Base-by-base conservation (phyloP, 2,113 vertebrate genomes). In the Chaenocephalus aceratus region DNA sequence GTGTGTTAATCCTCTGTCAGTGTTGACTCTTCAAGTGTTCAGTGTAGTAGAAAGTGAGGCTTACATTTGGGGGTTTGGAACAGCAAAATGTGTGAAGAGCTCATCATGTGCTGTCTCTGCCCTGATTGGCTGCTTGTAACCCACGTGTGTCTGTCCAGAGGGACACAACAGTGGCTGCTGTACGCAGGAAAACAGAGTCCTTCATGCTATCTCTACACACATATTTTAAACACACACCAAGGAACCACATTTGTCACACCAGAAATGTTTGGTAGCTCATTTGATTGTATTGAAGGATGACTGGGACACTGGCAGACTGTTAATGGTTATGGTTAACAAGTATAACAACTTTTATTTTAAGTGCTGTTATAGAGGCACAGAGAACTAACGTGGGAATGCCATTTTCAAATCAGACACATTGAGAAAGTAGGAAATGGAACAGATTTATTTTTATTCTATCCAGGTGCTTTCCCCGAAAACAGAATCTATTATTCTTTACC, bases 61-160 rank as follows among this genome's bases (percentile, higher is more conserved):
- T 87, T 81, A 56, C 63, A 64, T 63, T 48, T n/a, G n/a, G 23
- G 30, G 58, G 18, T 54, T 66, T 78, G 69, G 41, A 72, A 58
- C 11, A 34, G 69, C 18, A 78, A 49, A 84, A 84, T 70, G 68
- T 77, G 68, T 45, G 57, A 82, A 84, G 76, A 72, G 77, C 54
- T 87, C 60, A 74, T 92, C 72, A 26, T 56, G 75, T 82, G 71
- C 49, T 56, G 64, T 60, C 54, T 67, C 58, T 71, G 77, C 12
- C 34, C 45, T 53, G 36, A 69, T 76, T 72, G 65, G 54, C 72
- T 84, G 79, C 91, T 86, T 75, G 85, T 72, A 83, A 85, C 46
- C 68, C 66, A 63, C 65, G 71, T 85, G 67, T 71, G 56, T 86
- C 56, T 59, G 62, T 74, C 36, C 44, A 21, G 68, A 87, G 76